Base-by-base conservation (phyloP, 2,113 vertebrate genomes). In the Hippolais icterina region DNA sequence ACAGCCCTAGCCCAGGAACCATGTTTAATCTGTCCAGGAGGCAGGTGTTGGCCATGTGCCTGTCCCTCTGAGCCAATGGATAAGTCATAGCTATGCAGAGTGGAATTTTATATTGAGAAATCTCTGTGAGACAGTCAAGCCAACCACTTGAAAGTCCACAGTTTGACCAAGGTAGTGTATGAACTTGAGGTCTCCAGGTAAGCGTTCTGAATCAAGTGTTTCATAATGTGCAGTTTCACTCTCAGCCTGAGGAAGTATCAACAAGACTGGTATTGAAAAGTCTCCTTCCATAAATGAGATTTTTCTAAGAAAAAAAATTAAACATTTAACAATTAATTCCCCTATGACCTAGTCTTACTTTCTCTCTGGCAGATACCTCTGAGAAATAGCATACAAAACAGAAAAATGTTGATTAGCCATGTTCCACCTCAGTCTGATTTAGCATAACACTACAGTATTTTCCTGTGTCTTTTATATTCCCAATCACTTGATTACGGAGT, bases 401-500 rank as follows among this genome's bases (percentile, higher is more conserved):
- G 42, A 41, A 93, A 83, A 95, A 75, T 50, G 25, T 86, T 94
- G 57, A 89, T 77, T 95, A 93, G 47, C 46, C 52, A 60, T 41
- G 53, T 87, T 90, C 57, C 79, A 54, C 42, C 69, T 93, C 87
- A 69, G 66, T 75, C 76, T 89, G 83, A 94, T 91, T 94, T 82
- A 87, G 56, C 78, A 65, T 37, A 93, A 84, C 54, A 63, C 31
- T 54, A 41, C 54, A 65, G 37, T 83, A 87, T 88, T 93, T 91
- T 92, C 65, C 64, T 90, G 69, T 39, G 18, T 85, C 70, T 93
- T 95, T 93, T 88, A 42, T 70, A 90, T 77, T 37, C 25, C 83
- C n/a, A 88, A 94, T 95, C 83, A 94, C 76, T 95, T 95, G 89
- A 96, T 95, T 95, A 89, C 4, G 0, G 39, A 96, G 76, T 92